Evolutionary conservation across 2,113 vertebrate genomes (phyloP), one percentile per base, ranked within the genome.

Genomic region (Perognathus longimembris): DNA sequence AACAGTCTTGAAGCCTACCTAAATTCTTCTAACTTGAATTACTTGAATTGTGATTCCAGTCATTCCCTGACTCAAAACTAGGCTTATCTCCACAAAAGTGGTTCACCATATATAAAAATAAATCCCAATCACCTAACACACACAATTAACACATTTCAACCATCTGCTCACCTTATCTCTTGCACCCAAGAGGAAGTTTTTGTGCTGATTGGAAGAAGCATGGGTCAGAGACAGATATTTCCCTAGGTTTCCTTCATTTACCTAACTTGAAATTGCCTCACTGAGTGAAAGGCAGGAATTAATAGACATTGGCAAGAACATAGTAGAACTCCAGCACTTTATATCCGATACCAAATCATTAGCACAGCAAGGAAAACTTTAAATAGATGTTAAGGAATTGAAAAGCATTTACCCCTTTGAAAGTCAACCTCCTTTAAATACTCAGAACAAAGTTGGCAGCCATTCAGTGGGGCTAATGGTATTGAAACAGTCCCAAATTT

Each of bases 341-440:
- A 87, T 95, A 95, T 96, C 42, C 81, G 95, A 78, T 94, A 94
- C 91, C 93, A 96, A 95, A 92, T 95, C 91, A 97, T 96, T 92
- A 96, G 38, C 71, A 90, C 84, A 92, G 71, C 71, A 86, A 97
- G 89, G 36, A 95, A 88, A 96, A 90, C 1, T 26, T 94, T 94
- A 95, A 97, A 90, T 85, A 97, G 84, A 89, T 97, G 80, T 67
- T 95, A 88, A 85, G 88, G 83, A 71, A 95, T 83, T 93, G 61
- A 91, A 97, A 93, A 28, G n/a, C 75, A 70, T 90, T 92, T 96
- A 92, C 95, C 50, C 40, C 93, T 95, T 97, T 93, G 85, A 93
- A 95, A 96, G 88, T 5, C 1, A 86, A 5, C 59, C 61, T 89
- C 96, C 89, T 88, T 85, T 57, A 95, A 95, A 94, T 71, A n/a